Base-by-base conservation (phyloP, 2,888 invertebrate genomes). In the Ctenicera cuprea region DNA sequence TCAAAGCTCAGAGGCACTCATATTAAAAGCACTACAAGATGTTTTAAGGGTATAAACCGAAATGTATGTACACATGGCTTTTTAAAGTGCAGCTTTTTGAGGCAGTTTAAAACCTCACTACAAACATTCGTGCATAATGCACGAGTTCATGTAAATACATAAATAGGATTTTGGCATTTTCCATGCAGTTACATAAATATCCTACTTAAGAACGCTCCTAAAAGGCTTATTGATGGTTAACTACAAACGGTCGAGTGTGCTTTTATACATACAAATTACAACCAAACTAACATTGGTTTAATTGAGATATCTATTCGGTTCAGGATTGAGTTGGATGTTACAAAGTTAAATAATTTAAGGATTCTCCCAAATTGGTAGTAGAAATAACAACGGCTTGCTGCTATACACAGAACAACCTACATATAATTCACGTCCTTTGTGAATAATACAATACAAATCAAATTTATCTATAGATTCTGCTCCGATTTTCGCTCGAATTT, bases 121-220 rank as follows among this genome's bases (percentile, higher is more conserved):
- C 43, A 45, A 16, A 45, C 43, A 14, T 45, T 45, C 16, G n/a
- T 45, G 14, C 43, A 45, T 16, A 45, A 45, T 45, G 14, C n/a
- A 45, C 14, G 14, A n/a, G 43, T n/a, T n/a, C 43, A 45, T n/a
- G 43, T 14, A 45, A 7, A 45, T 45, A 45, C 38, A 38, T 38
- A 26, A 26, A 38, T 16, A 16, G 3, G n/a, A 12, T 14, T 14
- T 45, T 16, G 8, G 16, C 16, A 45, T 45, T 16, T 16, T 45
- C 7, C 14, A 3, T 16, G n/a, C 7, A n/a, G 14, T n/a, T n/a
- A 11, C 4, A 11, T 45, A 45, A 3, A 3, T 14, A 12, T 5
- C 7, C 41, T 7, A 45, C 2, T 16, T n/a, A n/a, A n/a, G n/a
- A n/a, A n/a, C n/a, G n/a, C n/a, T n/a, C n/a, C n/a, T 14, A 14